phyloP scores from a whole-genome alignment of 1,140 invertebrate species.

The Helicoverpa zea region DNA sequence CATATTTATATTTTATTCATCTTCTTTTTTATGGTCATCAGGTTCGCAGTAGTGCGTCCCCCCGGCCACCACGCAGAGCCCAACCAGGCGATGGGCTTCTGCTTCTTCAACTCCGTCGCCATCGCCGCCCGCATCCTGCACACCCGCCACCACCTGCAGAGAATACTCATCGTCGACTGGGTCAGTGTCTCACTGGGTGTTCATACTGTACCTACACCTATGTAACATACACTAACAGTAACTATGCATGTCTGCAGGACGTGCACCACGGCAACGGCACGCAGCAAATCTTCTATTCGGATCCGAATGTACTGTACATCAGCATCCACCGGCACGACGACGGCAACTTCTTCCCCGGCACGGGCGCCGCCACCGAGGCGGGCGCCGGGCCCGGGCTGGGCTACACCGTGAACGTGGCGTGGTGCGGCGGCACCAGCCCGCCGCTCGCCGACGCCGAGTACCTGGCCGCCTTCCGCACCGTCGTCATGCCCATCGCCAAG shows the following conservation, averaged over 20 bases:
- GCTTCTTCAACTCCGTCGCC: conserved; percentile 99
- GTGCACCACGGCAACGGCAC: conserved; percentile 99
- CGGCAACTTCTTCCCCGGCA: conserved; percentile 99
- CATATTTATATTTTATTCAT: too few species aligned
- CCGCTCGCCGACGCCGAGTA: conserved; percentile 99
- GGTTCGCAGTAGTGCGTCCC: conserved; percentile 98
- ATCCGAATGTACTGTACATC: conserved; percentile 97
- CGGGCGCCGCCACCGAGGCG: conserved; percentile 96
- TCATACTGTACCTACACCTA: not conserved
- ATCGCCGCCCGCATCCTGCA: conserved; percentile 97
- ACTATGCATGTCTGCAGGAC: conserved; percentile 89
- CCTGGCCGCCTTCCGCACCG: conserved; percentile 97
- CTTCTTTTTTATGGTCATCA: not conserved
- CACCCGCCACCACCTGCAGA: conserved; percentile 94
- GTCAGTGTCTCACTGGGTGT: conserved; percentile 75
- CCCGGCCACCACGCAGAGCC: conserved; percentile 99
- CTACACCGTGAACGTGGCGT: conserved; percentile 98
- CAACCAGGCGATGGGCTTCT: conserved; percentile 99
- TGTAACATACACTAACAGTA: too few species aligned
- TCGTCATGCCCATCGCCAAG: conserved; percentile 97
- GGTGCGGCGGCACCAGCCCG: conserved; percentile 96
- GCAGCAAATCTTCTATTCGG: conserved; percentile 99
- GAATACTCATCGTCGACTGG: conserved; percentile 99
- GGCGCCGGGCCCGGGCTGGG: conserved; percentile 97
- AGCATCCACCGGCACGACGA: conserved; percentile 99